phyloP scores from a whole-genome alignment of 1,140 invertebrate genomes.

The Ceratoteleas bidentatus region DNA sequence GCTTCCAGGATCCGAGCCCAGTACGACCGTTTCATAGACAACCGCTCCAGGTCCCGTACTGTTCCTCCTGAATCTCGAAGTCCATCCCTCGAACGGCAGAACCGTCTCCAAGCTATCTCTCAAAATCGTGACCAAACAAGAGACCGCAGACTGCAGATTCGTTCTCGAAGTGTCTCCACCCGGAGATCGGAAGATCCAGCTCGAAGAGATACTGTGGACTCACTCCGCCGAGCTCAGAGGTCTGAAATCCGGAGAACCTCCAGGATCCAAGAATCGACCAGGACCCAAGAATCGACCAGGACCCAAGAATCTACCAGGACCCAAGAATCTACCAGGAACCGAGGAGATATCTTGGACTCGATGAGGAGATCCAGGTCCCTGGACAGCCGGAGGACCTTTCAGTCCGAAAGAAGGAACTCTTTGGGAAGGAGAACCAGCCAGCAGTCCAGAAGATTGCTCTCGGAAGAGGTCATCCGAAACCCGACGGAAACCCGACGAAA shows the following conservation, averaged over 20 bases:
- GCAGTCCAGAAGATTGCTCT: not conserved
- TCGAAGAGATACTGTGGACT: not conserved
- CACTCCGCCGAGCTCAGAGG: not conserved
- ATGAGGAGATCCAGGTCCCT: not conserved
- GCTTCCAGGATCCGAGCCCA: not conserved
- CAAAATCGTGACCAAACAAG: conserved; percentile 12
- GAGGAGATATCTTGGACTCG: not conserved
- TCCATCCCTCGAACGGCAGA: not conserved
- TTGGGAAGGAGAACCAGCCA: not conserved
- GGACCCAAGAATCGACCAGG: not conserved
- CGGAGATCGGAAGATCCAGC: not conserved
- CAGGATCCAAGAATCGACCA: not conserved
- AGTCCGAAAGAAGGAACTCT: not conserved
- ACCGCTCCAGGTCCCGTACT: not conserved
- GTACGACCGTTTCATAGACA: conserved; percentile 11
- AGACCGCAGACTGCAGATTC: conserved; percentile 34
- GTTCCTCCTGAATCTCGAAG: not conserved
- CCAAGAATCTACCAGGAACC: no score
- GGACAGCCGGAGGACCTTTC: not conserved
- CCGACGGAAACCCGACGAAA: not conserved
- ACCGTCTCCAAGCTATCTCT: conserved; percentile 2
- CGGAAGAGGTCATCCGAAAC: not conserved
- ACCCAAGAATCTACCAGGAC: no score
- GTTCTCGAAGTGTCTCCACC: no score
- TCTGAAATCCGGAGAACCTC: not conserved